Evolutionary conservation across 1,140 invertebrate species (phyloP), one percentile per base, ranked within the genome.

Genomic region (Eupristina koningsbergeri): DNA sequence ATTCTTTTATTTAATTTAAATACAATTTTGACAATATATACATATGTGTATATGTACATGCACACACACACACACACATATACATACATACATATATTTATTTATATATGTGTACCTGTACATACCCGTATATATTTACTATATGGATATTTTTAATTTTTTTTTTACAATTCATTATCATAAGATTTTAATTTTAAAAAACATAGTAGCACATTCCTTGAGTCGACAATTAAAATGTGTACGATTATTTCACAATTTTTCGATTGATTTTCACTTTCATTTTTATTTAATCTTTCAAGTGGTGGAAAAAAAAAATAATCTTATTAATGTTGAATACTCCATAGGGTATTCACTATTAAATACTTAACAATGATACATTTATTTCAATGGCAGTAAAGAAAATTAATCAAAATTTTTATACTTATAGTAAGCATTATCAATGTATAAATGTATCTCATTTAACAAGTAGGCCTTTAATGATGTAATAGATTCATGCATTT

Each of bases 1-100:
- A 81, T 89, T 86, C n/a, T 69, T 90, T 90, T 90, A 89, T 89
- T 89, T 87, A 89, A 87, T 85, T 88, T 89, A 89, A 84, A 86
- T 88, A 87, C 86, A 89, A 86, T 89, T 86, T 88, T 85, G 88
- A 89, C 88, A 87, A 89, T 88, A 85, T 89, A 89, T 88, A 89
- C 86, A 88, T 83, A 87, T 36, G 26, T 29, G 31, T 11, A 45
- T 45, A 45, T 45, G 41, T 45, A 45, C 11, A 45, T 45, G 11
- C 11, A 11, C 11, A 45, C 41, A 45, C 41, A 45, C 11, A 45
- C 11, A 45, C 41, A 45, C 11, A 84, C 89, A 89, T 88, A 90
- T 85, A 88, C 79, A 87, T 87, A 88, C 87, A 87, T 87, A 17
- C 81, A 67, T 85, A 61, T 84, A 77, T 81, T n/a, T n/a, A n/a